Conservation (phyloP, 2,113 vertebrate genomes). For the Hippocampus barbouri region DNA sequence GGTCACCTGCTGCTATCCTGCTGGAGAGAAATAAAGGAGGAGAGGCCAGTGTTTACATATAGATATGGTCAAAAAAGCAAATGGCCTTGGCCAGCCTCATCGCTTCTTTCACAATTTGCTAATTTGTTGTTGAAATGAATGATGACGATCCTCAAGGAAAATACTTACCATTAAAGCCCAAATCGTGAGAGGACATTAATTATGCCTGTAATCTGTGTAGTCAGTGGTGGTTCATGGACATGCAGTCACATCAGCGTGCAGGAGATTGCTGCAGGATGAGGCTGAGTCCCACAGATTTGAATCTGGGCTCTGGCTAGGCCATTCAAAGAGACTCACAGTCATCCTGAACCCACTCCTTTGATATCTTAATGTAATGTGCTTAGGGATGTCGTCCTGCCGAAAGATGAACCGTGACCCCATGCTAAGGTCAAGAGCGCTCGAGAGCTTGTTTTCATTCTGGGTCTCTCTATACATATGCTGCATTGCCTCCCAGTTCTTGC, state of each 20-base stretch:
- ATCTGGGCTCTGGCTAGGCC: no score
- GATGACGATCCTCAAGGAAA: background rate
- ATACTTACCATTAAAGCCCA: background rate
- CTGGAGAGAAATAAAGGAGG: background rate
- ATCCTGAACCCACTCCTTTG: no score
- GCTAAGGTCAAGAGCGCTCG: background rate
- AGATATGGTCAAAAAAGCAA: conserved; percentile 2
- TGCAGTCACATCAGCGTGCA: conserved; percentile 6
- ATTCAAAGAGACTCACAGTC: no score
- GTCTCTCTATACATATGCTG: background rate
- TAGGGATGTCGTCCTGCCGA: background rate
- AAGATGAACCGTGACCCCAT: background rate
- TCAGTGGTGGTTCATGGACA: conserved; percentile 20
- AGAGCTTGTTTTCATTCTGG: background rate
- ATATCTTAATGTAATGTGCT: no score
- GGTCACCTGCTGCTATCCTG: conserved; percentile 32
- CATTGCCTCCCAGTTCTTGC: background rate
- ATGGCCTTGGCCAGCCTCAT: background rate
- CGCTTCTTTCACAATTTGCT: background rate
- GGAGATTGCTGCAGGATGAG: conserved; percentile 16
- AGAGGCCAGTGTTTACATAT: conserved; percentile 20
- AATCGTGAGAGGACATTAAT: background rate
- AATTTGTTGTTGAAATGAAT: conserved; percentile 2
- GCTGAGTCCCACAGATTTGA: background rate
- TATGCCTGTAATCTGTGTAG: background rate